Percentiles rank a stretch among this genome's conserved stretches.
Conservation (phyloP, 2,113 vertebrate species). For the Peromyscus leucopus region DNA sequence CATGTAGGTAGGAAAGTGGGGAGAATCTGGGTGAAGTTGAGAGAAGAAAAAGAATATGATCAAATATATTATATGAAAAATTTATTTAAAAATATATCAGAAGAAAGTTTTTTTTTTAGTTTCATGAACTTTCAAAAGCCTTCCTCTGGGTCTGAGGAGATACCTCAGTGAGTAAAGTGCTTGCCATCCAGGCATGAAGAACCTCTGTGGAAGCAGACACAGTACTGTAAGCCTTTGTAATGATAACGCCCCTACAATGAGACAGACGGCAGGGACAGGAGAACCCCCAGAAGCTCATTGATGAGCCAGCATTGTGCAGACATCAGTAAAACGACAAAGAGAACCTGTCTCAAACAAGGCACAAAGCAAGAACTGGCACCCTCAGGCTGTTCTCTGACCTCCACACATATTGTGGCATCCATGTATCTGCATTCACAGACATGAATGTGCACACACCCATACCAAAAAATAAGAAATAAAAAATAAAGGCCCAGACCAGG, state of each 20-base stretch:
- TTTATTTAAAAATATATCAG: neutral
- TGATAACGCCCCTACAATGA: neutral
- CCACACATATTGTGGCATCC: neutral
- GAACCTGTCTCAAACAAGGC: neutral
- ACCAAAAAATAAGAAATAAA: neutral
- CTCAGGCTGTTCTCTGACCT: neutral
- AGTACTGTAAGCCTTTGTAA: neutral
- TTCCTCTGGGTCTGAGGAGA: neutral
- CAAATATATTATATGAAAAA: neutral
- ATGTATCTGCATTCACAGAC: neutral
- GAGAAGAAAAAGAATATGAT: neutral
- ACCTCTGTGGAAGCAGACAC: neutral
- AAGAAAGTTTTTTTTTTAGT: neutral
- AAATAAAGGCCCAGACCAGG: neutral
- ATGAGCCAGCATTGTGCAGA: neutral
- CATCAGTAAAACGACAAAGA: neutral
- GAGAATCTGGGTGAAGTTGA: neutral
- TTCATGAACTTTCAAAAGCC: constrained; percentile 48
- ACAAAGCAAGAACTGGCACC: neutral
- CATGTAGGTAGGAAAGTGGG: neutral
- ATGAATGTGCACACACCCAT: neutral
- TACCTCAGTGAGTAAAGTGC: neutral
- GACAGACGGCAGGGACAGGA: neutral
- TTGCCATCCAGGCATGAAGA: neutral
- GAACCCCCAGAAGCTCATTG: neutral